Base-by-base conservation (phyloP, 2,113 vertebrate species). In the Tringa solitaria region DNA sequence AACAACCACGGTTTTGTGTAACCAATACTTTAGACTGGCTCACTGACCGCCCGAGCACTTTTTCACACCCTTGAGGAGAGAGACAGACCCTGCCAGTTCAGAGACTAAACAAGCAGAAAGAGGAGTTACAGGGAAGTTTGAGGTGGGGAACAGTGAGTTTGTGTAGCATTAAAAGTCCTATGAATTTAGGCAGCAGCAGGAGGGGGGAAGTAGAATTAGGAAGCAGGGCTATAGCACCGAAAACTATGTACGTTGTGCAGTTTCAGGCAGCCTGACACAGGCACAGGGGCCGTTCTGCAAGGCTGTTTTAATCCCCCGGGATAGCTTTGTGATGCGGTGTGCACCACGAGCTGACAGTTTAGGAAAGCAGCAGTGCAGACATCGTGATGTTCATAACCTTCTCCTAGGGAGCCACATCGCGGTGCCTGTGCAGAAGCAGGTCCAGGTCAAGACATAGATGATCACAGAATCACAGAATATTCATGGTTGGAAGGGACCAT, bases 321-420 rank as follows among this genome's bases (percentile, higher is more conserved):
- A 13, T 1, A 90, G 41, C 33, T 14, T 46, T 43, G 57, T 32
- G 51, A 37, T 28, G 22, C 18, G 46, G 27, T 6, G 19, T 41
- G 26, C 39, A 63, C 14, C 24, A 46, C 1, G 12, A 45, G 24
- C 27, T 2, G 2, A 17, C 20, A 73, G 39, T 8, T 45, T 69
- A 87, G 59, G 41, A 81, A 28, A 33, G 24, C 32, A 59, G 30
- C 10, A 17, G 22, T 37, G 41, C 26, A 30, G 33, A 30, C 8
- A 37, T 5, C 0, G 0, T 16, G 23, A 32, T 17, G 18, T 76
- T 72, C 23, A 23, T 8, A n/a, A 0, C 5, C 21, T 8, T 92
- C 57, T 68, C 14, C 24, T 11, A 57, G 17, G 33, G 48, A 72
- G 16, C 1, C 23, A 39, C 22, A 14, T 4, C 0, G 0, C 1